Evolutionary conservation across 2,797 vertebrate genomes (phyloP).

Genomic region (Cossypha heuglini): DNA sequence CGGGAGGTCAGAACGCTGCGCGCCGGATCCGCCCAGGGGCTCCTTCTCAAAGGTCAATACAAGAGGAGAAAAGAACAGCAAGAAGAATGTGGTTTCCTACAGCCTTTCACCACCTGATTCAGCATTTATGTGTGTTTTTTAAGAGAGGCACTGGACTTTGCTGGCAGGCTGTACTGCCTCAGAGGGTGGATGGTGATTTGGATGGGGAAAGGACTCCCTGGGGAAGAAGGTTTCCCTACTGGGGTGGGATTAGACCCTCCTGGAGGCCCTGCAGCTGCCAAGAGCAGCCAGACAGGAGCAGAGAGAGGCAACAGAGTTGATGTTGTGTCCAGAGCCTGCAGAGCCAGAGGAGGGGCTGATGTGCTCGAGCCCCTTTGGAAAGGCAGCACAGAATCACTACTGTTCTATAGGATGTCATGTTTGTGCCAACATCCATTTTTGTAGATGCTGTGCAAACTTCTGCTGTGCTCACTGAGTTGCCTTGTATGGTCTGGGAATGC

Average conservation of each 20-base stretch:
- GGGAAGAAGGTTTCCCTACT: not conserved
- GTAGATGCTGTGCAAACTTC: not conserved
- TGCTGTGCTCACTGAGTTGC: not conserved
- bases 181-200: not conserved
- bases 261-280: not conserved
- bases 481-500: not conserved
- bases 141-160: not conserved
- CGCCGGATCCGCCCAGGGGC: not conserved
- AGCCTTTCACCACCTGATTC: not conserved
- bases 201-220: not conserved
- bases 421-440: conserved; percentile 35
- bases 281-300: not conserved
- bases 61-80: not conserved
- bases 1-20: not conserved
- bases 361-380: not conserved
- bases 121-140: not conserved
- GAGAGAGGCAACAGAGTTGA: not conserved
- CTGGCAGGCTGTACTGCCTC: not conserved
- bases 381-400: not conserved
- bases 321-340: not conserved
- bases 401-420: not conserved
- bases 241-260: not conserved
- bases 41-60: not conserved
- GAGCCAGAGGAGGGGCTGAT: not conserved
- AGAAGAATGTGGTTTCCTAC: not conserved